Evolutionary conservation across 2,797 vertebrate species (phyloP), one percentile per base, ranked within the genome.

Genomic region (Lagodon rhomboides): DNA sequence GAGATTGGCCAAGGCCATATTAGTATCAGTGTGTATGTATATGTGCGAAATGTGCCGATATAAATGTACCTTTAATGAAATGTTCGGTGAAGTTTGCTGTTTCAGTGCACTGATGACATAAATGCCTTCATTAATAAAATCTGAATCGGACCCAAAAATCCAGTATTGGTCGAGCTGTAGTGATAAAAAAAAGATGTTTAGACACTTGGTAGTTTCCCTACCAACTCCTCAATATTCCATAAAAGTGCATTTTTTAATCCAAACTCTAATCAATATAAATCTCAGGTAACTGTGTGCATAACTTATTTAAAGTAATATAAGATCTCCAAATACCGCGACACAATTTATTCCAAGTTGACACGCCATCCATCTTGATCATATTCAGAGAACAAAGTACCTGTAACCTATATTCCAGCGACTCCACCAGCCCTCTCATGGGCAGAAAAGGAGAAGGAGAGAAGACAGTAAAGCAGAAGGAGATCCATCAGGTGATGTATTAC

Each of bases 401-500:
- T 87, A 89, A 88, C 86, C 72, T 87, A 87, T 81, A 93, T 91
- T 87, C 85, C 61, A 75, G 85, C 62, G 82, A 86, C 79, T 79
- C 77, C 75, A 75, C 71, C 30, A 34, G 60, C 72, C 79, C 76
- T 93, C 87, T 91, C 88, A 77, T 75, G 73, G 82, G 83, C 80
- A 85, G 82, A 89, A 79, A 85, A 84, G 77, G 81, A 77, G 86
- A 85, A 89, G 75, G 73, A 79, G 74, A 90, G 82, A 79, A 79
- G 81, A 83, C 84, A 87, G 78, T 87, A 76, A 86, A 81, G 85
- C 87, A 91, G 70, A 86, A 88, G 89, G 85, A 91, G 89, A 92
- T 93, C 92, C 89, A 93, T 92, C 87, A 91, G 93, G 89, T 92
- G 94, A 96, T 95, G 91, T 94, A 94, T 95, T 93, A 95, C 92